A percentile compares a stretch with the other conserved stretches of the same genome.
These are phyloP conservation scores for Phalanger gymnotis DNA, from an alignment of 2,797 vertebrate species.

Conservation along the genomic window DNA sequence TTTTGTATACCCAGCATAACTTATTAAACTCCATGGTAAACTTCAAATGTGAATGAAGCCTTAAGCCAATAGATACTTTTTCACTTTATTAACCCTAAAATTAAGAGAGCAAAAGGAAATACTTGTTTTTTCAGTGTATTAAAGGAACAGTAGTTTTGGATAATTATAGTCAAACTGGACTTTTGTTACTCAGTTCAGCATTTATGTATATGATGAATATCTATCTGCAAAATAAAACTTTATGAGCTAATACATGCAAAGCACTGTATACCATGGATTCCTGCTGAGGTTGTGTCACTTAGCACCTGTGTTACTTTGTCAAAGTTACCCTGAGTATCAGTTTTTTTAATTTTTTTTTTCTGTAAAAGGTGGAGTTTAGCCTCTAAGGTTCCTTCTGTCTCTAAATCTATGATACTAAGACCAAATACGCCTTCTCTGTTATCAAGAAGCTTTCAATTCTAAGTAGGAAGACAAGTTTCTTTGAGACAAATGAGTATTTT, in stretches of 20 bases:
- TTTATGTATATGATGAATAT: not conserved
- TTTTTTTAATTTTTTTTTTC: not conserved
- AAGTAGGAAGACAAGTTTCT: not conserved
- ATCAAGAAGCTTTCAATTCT: rapidly evolving
- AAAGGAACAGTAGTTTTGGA: not conserved
- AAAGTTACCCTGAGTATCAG: not conserved
- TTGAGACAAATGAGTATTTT: rapidly evolving
- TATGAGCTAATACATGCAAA: not conserved
- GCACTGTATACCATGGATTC: not conserved
- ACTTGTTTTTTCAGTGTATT: not conserved
- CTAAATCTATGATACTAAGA: not conserved
- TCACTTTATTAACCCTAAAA: not conserved
- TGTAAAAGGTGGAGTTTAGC: not conserved
- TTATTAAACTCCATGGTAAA: constrained; percentile 30
- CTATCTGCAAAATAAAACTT: not conserved
- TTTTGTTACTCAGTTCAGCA: not conserved
- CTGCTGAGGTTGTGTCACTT: not conserved
- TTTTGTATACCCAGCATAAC: constrained; percentile 24
- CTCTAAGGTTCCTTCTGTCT: not conserved
- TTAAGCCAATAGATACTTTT: constrained; percentile 6
- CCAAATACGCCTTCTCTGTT: not conserved
- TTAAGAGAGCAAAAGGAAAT: not conserved
- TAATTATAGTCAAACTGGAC: not conserved
- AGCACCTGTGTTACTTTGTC: not conserved
- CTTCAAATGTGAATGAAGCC: not conserved